phyloP scores from a whole-genome alignment of 2,888 invertebrate species.

The Stenurella melanura region DNA sequence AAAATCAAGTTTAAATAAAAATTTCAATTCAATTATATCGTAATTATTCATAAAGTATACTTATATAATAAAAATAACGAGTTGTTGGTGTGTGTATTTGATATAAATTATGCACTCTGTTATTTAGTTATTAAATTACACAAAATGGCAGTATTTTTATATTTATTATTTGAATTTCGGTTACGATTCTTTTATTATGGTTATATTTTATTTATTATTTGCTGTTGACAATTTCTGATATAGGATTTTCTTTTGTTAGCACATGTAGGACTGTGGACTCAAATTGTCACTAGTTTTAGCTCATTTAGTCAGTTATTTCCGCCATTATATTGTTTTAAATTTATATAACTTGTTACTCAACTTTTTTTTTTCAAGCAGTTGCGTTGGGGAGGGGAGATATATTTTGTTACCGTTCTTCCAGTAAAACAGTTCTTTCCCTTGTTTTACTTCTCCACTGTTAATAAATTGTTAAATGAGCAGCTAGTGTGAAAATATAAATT shows the following conservation, averaged over 20 bases:
- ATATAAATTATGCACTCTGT: conserved; percentile 33
- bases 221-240: conserved; percentile 2
- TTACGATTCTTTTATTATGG: neutral
- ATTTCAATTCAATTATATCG: conserved; percentile 7
- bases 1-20: conserved; percentile 24
- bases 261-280: conserved; percentile 10
- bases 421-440: conserved; percentile 6
- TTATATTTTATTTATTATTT: conserved; percentile 14
- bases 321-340: conserved; percentile 21
- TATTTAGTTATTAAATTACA: conserved; percentile 30
- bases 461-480: conserved; percentile 44
- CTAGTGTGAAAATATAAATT: conserved; percentile 33
- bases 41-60: conserved; percentile 12
- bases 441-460: conserved; percentile 32
- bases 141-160: conserved; percentile 21
- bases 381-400: neutral
- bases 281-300: conserved; percentile 47
- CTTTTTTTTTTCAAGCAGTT: conserved; percentile 25
- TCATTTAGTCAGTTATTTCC: conserved; percentile 11
- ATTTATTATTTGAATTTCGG: conserved; percentile 23
- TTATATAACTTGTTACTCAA: conserved; percentile 19
- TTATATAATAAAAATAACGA: conserved; percentile 26
- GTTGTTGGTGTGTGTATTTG: conserved; percentile 34
- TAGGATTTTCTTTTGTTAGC: neutral
- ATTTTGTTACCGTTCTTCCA: conserved; percentile 36